phyloP scores from a whole-genome alignment of 2,888 invertebrate genomes.

The Drosophila cracens region DNA sequence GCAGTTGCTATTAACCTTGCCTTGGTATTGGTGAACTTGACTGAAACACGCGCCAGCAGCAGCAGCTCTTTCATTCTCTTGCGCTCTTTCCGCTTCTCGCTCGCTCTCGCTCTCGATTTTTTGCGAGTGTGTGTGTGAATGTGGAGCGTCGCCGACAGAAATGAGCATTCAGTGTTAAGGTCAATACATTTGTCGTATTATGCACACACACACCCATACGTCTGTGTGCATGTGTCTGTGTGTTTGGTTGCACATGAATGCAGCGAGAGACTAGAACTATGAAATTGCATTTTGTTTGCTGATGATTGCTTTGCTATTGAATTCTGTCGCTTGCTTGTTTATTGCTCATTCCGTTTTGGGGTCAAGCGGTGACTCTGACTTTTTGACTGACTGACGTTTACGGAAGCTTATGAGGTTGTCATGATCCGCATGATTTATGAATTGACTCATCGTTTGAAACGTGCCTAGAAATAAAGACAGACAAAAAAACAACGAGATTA shows the following conservation, averaged over 20 bases:
- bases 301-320: constrained; percentile 69
- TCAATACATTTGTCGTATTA: constrained; percentile 68
- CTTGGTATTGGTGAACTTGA: constrained; percentile 81
- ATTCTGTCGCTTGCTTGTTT: constrained; percentile 48
- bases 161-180: constrained; percentile 82
- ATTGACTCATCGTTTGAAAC: constrained; percentile 38
- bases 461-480: constrained; percentile 19
- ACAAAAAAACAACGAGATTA: neutral
- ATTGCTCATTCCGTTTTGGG: constrained; percentile 52
- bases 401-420: constrained; percentile 54
- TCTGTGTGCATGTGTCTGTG: neutral
- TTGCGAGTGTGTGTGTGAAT: constrained; percentile 32
- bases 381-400: constrained; percentile 53
- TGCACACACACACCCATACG: neutral
- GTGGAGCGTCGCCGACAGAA: constrained; percentile 40
- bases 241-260: constrained; percentile 6
- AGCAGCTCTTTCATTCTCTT: constrained; percentile 31
- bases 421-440: constrained; percentile 19
- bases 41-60: constrained; percentile 48
- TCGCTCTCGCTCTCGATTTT: constrained; percentile 17
- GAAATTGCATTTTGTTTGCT: constrained; percentile 64
- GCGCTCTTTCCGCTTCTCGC: constrained; percentile 27
- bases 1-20: constrained; percentile 47
- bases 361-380: constrained; percentile 44
- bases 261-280: constrained; percentile 40